A percentile compares a stretch with the other conserved stretches of the same genome.
Conservation (phyloP, 2,888 invertebrate species). For the Escarpia spicata region DNA sequence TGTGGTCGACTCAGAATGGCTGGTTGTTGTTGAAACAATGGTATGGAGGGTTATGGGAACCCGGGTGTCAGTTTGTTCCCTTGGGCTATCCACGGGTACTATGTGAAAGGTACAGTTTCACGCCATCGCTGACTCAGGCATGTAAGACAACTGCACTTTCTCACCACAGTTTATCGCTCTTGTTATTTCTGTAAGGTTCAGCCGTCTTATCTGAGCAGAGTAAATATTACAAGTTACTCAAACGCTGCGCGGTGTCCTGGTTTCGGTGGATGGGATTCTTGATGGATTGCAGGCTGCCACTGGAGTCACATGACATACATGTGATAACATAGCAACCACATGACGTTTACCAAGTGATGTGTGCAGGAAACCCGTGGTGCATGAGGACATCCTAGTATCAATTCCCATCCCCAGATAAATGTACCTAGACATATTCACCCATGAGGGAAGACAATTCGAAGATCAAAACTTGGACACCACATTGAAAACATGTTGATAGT, state of each 20-base stretch:
- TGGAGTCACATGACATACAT: neutral
- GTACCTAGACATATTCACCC: neutral
- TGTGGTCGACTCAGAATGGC: neutral
- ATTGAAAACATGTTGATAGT: neutral
- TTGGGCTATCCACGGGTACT: neutral
- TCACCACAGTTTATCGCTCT: neutral
- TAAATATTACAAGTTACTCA: neutral
- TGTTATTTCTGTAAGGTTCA: slow-evolving; percentile 3
- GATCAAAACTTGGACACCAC: neutral
- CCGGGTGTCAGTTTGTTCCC: neutral
- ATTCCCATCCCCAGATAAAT: neutral
- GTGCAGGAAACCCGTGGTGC: neutral
- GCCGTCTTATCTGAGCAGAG: neutral
- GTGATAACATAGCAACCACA: neutral
- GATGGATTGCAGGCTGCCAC: neutral
- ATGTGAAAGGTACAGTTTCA: neutral
- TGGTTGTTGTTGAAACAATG: neutral
- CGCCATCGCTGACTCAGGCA: neutral
- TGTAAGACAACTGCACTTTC: neutral
- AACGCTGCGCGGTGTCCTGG: neutral
- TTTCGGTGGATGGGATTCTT: neutral
- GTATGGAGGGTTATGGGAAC: neutral
- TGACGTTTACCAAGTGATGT: neutral
- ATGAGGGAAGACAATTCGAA: neutral
- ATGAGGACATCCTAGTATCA: neutral